These are phyloP conservation scores for Ochropacha duplaris DNA, from an alignment of 2,888 invertebrate genomes.

Conservation along the genomic window DNA sequence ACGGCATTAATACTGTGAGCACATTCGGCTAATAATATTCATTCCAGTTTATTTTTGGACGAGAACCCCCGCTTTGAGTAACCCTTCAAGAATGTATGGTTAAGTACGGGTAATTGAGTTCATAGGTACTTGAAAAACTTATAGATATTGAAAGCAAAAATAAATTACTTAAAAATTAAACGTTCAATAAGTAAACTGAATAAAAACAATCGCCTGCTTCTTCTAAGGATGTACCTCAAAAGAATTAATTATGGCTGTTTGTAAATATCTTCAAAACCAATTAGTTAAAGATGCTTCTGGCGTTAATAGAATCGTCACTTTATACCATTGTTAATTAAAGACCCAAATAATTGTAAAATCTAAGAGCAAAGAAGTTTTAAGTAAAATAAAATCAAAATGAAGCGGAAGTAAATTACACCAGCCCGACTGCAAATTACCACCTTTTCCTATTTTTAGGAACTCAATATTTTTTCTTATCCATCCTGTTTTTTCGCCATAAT, in stretches of 20 bases:
- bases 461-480: neutral
- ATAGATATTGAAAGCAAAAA: neutral
- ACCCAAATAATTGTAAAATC: neutral
- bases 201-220: too few species aligned
- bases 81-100: neutral
- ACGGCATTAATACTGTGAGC: conserved; percentile 10
- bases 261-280: neutral
- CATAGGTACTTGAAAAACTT: neutral
- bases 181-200: neutral
- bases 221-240: too few species aligned
- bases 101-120: neutral
- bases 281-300: too few species aligned
- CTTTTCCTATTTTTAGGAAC: conserved; percentile 20
- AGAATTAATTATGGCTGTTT: neutral
- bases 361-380: neutral
- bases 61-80: neutral
- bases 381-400: conserved; percentile 17
- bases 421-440: conserved; percentile 17
- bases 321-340: too few species aligned
- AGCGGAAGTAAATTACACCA: conserved; percentile 26
- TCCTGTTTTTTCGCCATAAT: neutral
- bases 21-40: neutral
- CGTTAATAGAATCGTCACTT: neutral
- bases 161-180: neutral
- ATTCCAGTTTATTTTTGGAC: neutral